A percentile compares a stretch with the other conserved stretches of the same genome.
Evolutionary conservation across 2,113 vertebrate genomes (phyloP).

Genomic region (Beaufortia kweichowensis): DNA sequence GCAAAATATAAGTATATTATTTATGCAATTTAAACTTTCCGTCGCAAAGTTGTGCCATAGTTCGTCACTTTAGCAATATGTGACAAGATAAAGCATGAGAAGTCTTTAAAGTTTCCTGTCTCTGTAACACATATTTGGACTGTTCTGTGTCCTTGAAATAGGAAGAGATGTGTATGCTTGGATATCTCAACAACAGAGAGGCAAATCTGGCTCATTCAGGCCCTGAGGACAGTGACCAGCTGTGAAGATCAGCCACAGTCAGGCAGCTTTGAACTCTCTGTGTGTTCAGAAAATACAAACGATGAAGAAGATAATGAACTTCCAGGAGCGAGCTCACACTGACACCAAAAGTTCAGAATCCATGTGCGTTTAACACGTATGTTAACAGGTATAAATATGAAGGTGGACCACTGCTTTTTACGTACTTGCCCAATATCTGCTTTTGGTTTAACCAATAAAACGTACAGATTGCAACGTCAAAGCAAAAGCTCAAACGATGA

Average conservation of each 20-base stretch:
- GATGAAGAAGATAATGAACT: background rate
- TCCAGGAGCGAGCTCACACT: background rate
- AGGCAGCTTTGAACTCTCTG: background rate
- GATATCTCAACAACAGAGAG: background rate
- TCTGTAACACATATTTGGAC: background rate
- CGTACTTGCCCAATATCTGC: no score
- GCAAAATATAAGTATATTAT: background rate
- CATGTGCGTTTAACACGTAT: background rate
- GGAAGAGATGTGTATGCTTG: background rate
- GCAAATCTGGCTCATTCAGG: background rate
- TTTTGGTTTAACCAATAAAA: no score
- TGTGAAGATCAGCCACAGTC: background rate
- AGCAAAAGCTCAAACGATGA: background rate
- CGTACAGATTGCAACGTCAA: no score
- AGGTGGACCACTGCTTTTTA: background rate
- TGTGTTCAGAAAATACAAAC: background rate
- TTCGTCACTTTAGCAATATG: background rate
- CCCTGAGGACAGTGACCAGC: background rate
- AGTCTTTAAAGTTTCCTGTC: background rate
- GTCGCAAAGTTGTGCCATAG: background rate
- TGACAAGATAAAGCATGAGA: background rate
- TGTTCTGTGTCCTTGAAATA: constrained; percentile 10
- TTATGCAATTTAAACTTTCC: constrained; percentile 11
- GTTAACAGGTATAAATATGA: no score
- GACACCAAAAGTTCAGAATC: background rate